phyloP scores from a whole-genome alignment of 2,113 vertebrate genomes.

The Clarias gariepinus region DNA sequence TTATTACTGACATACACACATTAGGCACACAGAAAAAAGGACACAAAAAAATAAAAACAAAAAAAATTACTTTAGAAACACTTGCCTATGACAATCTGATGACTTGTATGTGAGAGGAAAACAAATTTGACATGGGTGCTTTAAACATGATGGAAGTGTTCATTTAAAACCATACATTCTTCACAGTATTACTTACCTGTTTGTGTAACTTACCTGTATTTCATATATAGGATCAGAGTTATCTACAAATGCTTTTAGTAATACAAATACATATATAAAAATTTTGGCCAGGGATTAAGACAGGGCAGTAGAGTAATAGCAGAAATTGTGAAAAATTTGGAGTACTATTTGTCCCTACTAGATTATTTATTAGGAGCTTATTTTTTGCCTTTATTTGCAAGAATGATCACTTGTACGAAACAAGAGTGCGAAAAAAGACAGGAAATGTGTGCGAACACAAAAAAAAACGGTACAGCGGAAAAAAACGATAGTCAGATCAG shows the following conservation, averaged over 20 bases:
- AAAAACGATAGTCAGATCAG: constrained; percentile 46
- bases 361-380: neutral
- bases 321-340: neutral
- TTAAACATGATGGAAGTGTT: neutral
- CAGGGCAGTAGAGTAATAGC: neutral
- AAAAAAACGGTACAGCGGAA: constrained; percentile 40
- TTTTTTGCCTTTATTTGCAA: constrained; percentile 7
- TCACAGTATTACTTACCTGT: constrained; percentile 45
- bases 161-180: neutral
- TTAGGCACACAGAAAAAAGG: neutral
- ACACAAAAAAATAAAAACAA: neutral
- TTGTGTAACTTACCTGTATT: constrained; percentile 42
- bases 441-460: constrained; percentile 20
- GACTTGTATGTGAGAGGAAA: neutral
- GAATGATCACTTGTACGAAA: constrained; percentile 20
- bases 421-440: constrained; percentile 22
- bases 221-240: neutral
- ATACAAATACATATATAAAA: neutral
- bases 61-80: neutral
- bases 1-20: neutral
- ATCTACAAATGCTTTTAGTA: neutral
- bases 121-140: neutral
- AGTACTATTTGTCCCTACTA: neutral
- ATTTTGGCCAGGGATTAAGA: constrained; percentile 4
- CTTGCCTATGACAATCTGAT: neutral